Base-by-base conservation (phyloP, 1,140 invertebrate genomes). In the Monomorium pharaonis region DNA sequence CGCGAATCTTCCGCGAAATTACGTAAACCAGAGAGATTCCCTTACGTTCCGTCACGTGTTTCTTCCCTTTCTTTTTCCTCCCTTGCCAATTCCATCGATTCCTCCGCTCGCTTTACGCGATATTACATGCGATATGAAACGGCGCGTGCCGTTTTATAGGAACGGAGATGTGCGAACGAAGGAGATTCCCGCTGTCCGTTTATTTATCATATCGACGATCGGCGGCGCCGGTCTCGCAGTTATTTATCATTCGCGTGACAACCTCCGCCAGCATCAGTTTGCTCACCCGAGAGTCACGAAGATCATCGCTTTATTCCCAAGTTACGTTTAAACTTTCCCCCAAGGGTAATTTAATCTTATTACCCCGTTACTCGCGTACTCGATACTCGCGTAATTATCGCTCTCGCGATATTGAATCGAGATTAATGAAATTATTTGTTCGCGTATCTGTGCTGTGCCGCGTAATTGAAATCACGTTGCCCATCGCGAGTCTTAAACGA, bases 1-100 rank as follows among this genome's bases (percentile, higher is more conserved):
- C 72, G 83, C 74, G 56, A 65, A 56, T 74, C 60, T 65, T 33
- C 62, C 24, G 18, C n/a, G 27, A 72, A 16, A n/a, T 78, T 78
- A 78, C 60, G 47, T 56, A 78, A 85, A 69, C 44, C 30, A 14
- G 33, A n/a, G 30, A 77, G n/a, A n/a, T n/a, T 47, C 42, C 51
- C 72, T 49, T 30, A 14, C 3, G 27, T 74, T 84, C 27, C 44
- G 9, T 44, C n/a, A 30, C 27, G 37, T 30, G 69, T 56, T 16
- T 72, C 56, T 21, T 69, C 7, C n/a, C 44, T 27, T n/a, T 30
- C 10, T 49, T 16, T 9, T 6, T 67, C 16, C 9, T 10, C n/a
- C 9, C 37, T 42, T 16, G 63, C 27, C 58, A 33, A 65, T 77
- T 49, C n/a, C 54, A 12, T 12, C 42, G 7, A 37, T 7, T 63